phyloP scores from a whole-genome alignment of 2,888 invertebrate species.

The Abrostola triplasia region DNA sequence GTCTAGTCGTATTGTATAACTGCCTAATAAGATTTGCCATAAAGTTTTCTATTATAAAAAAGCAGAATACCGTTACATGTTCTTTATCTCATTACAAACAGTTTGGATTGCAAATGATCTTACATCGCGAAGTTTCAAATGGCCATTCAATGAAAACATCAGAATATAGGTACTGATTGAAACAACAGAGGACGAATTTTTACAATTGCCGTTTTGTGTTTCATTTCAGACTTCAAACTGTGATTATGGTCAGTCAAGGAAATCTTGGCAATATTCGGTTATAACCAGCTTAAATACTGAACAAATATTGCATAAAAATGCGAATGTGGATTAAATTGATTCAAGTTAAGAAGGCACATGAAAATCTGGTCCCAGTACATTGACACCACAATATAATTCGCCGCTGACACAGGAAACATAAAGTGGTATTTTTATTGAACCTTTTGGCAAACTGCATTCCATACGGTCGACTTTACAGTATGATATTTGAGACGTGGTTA shows the following conservation, averaged over 20 bases:
- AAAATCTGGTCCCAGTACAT: conserved; percentile 75
- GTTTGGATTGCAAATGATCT: conserved; percentile 36
- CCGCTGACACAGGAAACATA: conserved; percentile 84
- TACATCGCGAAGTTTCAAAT: conserved; percentile 13
- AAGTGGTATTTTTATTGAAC: conserved; percentile 83
- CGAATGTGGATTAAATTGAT: conserved; percentile 71
- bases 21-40: conserved; percentile 30
- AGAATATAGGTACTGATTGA: conserved; percentile 40
- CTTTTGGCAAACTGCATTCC: conserved; percentile 82
- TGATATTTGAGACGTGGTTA: conserved; percentile 63
- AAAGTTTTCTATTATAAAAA: conserved; percentile 18
- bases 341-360: conserved; percentile 67
- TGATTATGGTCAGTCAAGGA: conserved; percentile 38
- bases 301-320: conserved; percentile 59
- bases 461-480: conserved; percentile 63
- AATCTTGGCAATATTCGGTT: conserved; percentile 39
- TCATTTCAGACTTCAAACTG: conserved; percentile 40
- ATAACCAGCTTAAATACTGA: conserved; percentile 42
- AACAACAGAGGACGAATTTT: conserved; percentile 30
- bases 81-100: conserved; percentile 31
- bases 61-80: conserved; percentile 25
- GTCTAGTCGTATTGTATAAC: conserved; percentile 33
- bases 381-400: conserved; percentile 83
- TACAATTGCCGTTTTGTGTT: conserved; percentile 35
- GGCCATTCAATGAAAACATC: conserved; percentile 16